Base-by-base conservation (phyloP, 2,113 vertebrate species). In the Pygoscelis adeliae region DNA sequence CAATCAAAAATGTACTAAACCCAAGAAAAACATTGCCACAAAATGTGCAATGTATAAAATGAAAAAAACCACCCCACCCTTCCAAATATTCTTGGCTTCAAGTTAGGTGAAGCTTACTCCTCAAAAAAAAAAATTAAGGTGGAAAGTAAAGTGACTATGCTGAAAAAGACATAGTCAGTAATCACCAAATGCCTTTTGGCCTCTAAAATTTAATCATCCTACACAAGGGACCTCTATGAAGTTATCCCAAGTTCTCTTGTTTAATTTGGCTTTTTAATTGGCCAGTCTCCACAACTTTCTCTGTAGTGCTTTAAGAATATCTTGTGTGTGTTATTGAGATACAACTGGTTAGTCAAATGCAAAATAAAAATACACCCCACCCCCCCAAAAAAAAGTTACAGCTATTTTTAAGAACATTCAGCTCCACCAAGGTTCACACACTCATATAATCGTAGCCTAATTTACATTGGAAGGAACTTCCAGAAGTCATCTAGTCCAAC, bases 21-120 rank as follows among this genome's bases (percentile, higher is more conserved):
- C 95, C 87, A 97, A 97, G 94, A 95, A 96, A 96, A 97, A 95
- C 90, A 97, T 5, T 91, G 87, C 78, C 78, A 94, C 62, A 95
- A 95, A 96, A 96, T 34, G 78, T 95, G 77, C 82, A 91, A 93
- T 92, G 52, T 63, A 95, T 76, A 95, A 95, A 95, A 96, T 52
- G 50, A 94, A 90, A 91, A 84, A 87, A 87, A 11, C 1, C 2
- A 94, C 62, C 23, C 34, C 66, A 83, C 74, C 71, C 87, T 95
- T 97, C 71, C 84, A 97, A 91, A 91, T 80, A 96, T 94, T 95
- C 81, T 94, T 94, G 91, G 89, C 96, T 93, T 89, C 66, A 77
- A 89, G 47, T 17, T 81, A 69, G 27, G 56, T 74, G 72, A 97
- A 84, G 61, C 50, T 71, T 81, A 95, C 21, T 74, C 27, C 44